These are phyloP conservation scores for Taurulus bubalis DNA, from an alignment of 2,113 vertebrate genomes.

Conservation along the genomic window DNA sequence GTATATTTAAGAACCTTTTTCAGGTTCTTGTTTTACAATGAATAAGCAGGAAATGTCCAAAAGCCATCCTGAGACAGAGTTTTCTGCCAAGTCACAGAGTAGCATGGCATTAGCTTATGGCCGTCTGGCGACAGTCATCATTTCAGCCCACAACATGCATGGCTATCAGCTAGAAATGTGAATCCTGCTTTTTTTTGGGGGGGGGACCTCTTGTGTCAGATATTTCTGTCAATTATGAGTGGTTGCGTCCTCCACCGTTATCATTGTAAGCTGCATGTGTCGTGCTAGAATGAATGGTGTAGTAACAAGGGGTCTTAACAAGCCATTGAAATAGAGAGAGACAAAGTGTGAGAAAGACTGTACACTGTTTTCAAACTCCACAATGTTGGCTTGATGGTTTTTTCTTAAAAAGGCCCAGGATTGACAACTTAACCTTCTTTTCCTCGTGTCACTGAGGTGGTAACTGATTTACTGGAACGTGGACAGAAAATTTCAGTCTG, in stretches of 20 bases:
- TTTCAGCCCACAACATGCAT: background rate
- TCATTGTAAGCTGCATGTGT: background rate
- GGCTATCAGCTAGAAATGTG: background rate
- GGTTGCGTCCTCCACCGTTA: background rate
- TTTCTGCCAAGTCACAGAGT: background rate
- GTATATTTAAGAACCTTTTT: background rate
- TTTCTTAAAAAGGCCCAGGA: background rate
- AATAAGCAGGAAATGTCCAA: background rate
- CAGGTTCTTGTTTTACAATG: background rate
- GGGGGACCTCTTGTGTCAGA: background rate
- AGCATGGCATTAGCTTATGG: background rate
- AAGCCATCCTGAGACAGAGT: background rate
- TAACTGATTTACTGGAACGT: slow-evolving; percentile 30
- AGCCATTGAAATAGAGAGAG: background rate
- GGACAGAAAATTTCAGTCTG: slow-evolving; percentile 29
- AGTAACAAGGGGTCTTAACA: background rate
- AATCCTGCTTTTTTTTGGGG: background rate
- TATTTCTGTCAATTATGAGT: background rate
- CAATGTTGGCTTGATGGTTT: too few species aligned
- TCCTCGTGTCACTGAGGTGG: slow-evolving; percentile 6
- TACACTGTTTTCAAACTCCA: background rate
- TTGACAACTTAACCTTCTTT: background rate
- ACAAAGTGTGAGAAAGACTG: background rate
- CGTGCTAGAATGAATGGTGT: background rate
- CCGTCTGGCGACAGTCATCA: background rate